Percentiles rank a stretch among this genome's conserved stretches.
phyloP scores from a whole-genome alignment of 1,140 invertebrate genomes.

The Scaptomyza hsui region DNA sequence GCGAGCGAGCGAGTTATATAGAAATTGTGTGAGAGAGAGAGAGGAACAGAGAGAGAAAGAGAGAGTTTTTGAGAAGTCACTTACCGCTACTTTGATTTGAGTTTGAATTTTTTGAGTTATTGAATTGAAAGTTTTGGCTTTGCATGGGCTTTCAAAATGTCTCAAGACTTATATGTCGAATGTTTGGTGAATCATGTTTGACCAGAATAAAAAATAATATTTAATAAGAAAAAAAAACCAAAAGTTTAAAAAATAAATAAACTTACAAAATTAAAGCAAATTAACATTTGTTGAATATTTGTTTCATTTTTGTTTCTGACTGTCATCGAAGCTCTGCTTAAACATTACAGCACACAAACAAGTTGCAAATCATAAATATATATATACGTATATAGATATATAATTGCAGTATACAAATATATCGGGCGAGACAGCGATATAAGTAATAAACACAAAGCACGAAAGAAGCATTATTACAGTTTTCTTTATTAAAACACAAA shows the following conservation, averaged over 20 bases:
- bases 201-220: constrained; percentile 25
- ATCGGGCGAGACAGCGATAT: constrained; percentile 66
- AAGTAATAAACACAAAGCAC: constrained; percentile 53
- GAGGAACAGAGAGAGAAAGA: constrained; percentile 56
- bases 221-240: background rate
- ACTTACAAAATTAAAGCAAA: constrained; percentile 5
- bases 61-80: constrained; percentile 66
- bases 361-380: constrained; percentile 56
- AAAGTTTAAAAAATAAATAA: constrained; percentile 19
- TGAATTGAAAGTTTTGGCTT: constrained; percentile 45
- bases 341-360: constrained; percentile 79
- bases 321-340: constrained; percentile 82
- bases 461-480: constrained; percentile 43
- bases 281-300: constrained; percentile 56
- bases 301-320: constrained; percentile 69
- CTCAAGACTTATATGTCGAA: constrained; percentile 52
- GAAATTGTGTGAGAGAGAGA: constrained; percentile 64
- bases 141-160: constrained; percentile 63
- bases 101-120: constrained; percentile 50
- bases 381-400: constrained; percentile 30
- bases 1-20: constrained; percentile 54
- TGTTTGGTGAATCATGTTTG: constrained; percentile 47
- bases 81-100: constrained; percentile 72
- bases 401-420: constrained; percentile 60
- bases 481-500: constrained; percentile 33